Conservation (phyloP, 2,113 vertebrate species). For the Xiphophorus hellerii region DNA sequence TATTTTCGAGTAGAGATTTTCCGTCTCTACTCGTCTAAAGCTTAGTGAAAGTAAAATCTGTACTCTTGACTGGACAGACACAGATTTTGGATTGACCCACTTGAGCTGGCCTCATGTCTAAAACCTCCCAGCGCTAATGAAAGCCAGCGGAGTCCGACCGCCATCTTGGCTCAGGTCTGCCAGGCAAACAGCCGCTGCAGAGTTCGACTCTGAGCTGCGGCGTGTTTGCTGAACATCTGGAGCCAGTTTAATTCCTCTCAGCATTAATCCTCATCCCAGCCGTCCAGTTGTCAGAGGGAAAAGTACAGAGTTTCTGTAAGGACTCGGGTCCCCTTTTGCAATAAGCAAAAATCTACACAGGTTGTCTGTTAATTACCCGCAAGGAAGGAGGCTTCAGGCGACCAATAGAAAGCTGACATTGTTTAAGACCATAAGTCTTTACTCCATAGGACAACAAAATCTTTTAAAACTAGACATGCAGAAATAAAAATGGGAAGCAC, state of each 20-base stretch:
- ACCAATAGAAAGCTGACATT: neutral
- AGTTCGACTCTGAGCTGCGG: slow-evolving; percentile 45
- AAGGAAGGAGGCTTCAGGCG: neutral
- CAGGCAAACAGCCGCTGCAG: neutral
- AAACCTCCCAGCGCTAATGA: slow-evolving; percentile 31
- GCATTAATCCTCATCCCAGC: slow-evolving; percentile 54
- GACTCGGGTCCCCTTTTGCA: neutral
- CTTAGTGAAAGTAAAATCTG: slow-evolving; percentile 2
- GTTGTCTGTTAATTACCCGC: neutral
- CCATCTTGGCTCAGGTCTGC: slow-evolving; percentile 40
- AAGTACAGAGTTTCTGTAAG: slow-evolving; percentile 18
- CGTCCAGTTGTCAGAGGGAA: slow-evolving; percentile 41
- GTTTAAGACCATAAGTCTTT: no score
- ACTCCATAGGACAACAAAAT: no score
- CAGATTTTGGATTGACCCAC: slow-evolving; percentile 48
- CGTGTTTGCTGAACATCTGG: slow-evolving; percentile 60
- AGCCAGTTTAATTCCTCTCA: slow-evolving; percentile 55
- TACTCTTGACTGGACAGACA: slow-evolving; percentile 33
- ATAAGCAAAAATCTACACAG: neutral
- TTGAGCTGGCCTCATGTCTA: slow-evolving; percentile 7
- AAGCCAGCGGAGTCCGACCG: slow-evolving; percentile 30
- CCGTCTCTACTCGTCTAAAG: neutral
- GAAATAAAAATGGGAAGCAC: no score
- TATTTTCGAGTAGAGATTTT: slow-evolving; percentile 7
- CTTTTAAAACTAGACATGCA: neutral